Evolutionary conservation across 2,888 invertebrate species (phyloP).

Genomic region (Netelia melanura): DNA sequence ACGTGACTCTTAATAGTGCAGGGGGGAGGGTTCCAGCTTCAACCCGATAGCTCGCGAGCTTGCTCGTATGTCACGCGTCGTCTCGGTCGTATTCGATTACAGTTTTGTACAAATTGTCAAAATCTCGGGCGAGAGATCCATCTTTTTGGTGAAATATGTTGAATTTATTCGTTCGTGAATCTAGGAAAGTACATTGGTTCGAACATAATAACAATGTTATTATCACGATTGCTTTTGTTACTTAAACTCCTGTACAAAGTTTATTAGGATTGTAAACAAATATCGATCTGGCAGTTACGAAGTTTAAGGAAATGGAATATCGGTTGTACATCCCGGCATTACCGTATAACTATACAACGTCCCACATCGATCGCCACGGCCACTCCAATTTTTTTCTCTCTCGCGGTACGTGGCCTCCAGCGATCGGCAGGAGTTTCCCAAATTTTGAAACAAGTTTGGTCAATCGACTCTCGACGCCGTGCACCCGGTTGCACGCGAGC

Average conservation of each 20-base stretch:
- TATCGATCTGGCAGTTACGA: background rate
- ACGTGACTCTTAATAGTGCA: slow-evolving; percentile 12
- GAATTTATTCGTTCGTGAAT: too few species aligned
- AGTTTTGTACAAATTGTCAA: background rate
- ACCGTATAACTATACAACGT: background rate
- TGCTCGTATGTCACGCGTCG: background rate
- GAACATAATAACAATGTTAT: too few species aligned
- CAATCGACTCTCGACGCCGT: slow-evolving; percentile 32
- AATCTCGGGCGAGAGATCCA: too few species aligned
- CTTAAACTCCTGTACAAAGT: background rate
- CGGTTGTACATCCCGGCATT: background rate
- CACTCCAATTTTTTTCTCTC: slow-evolving; percentile 49
- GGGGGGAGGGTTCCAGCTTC: background rate
- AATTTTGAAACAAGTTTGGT: slow-evolving; percentile 65
- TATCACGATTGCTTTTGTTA: too few species aligned
- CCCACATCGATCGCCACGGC: background rate
- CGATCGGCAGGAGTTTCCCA: slow-evolving; percentile 44
- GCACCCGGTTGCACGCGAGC: slow-evolving; percentile 32
- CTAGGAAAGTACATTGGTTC: too few species aligned
- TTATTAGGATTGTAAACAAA: background rate
- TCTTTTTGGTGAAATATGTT: too few species aligned
- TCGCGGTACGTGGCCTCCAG: slow-evolving; percentile 32
- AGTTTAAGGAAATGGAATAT: background rate
- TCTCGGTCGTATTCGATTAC: background rate
- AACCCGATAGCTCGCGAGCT: background rate